These are phyloP conservation scores for Sebastes vulpes DNA, from an alignment of 2,797 vertebrate species.

Conservation along the genomic window DNA sequence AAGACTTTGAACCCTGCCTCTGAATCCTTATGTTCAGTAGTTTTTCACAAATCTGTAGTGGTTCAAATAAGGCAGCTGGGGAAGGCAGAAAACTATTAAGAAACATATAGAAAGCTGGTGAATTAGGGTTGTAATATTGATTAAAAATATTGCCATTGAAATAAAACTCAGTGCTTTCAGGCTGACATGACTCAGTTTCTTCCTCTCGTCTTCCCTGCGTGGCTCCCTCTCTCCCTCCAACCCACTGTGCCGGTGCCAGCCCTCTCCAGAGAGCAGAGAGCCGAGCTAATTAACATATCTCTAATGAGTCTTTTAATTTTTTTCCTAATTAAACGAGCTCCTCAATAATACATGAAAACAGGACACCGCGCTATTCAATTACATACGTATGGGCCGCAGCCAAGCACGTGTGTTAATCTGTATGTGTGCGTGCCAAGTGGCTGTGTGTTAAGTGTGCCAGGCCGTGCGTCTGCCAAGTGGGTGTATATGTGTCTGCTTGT, in stretches of 20 bases:
- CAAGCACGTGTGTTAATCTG: conserved; percentile 76
- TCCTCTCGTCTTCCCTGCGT: conserved; percentile 35
- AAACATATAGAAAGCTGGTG: not conserved
- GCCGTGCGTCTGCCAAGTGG: conserved; percentile 70
- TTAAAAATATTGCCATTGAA: conserved; percentile 10
- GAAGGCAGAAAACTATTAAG: conserved; percentile 12
- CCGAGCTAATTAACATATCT: conserved; percentile 87
- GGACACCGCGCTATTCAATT: conserved; percentile 86
- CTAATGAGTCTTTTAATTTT: conserved; percentile 89
- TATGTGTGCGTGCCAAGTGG: conserved; percentile 73
- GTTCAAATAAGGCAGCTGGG: conserved; percentile 15
- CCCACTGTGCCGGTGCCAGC: conserved; percentile 68
- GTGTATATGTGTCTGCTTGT: conserved; percentile 60
- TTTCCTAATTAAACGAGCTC: conserved; percentile 87
- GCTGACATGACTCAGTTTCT: conserved; percentile 59
- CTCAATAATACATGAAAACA: conserved; percentile 89
- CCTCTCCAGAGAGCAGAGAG: conserved; percentile 77
- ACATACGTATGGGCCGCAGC: conserved; percentile 80
- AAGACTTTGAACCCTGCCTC: conserved; percentile 51
- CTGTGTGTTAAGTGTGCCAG: conserved; percentile 73
- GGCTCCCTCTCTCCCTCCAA: conserved; percentile 50
- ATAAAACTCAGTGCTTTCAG: not conserved
- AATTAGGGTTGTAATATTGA: not conserved
- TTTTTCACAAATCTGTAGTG: conserved; percentile 31
- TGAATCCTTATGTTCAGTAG: conserved; percentile 29